Conservation (phyloP, 2,888 invertebrate species). For the Masnerella sp. region DNA sequence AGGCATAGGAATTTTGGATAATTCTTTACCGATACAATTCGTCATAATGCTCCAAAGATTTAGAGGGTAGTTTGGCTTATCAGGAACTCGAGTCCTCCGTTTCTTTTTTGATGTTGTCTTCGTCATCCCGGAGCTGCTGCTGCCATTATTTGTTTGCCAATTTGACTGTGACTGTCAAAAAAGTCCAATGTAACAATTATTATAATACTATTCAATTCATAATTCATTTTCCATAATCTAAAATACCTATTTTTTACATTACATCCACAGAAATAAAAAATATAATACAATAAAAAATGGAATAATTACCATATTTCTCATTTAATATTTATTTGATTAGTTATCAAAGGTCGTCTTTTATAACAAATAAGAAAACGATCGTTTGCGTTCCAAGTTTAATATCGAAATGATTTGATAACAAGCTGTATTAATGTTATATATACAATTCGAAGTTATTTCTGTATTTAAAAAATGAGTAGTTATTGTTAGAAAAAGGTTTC, state of each 20-base stretch:
- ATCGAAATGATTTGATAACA: slow-evolving; percentile 20
- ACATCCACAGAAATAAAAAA: too few species aligned
- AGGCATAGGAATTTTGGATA: slow-evolving; percentile 99
- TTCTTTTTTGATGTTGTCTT: slow-evolving; percentile 76
- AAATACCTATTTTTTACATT: neutral
- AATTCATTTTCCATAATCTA: neutral
- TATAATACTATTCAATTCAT: neutral
- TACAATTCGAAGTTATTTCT: slow-evolving; percentile 1
- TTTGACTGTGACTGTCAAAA: slow-evolving; percentile 64
- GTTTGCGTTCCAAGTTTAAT: neutral
- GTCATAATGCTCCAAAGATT: slow-evolving; percentile 99
- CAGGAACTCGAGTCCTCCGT: slow-evolving; percentile 81
- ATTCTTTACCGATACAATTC: slow-evolving; percentile 99
- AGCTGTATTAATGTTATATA: slow-evolving; percentile 10
- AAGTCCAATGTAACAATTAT: neutral
- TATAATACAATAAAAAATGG: neutral
- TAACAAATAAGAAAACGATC: slow-evolving; percentile 7
- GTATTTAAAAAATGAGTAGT: neutral
- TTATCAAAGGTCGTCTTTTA: neutral
- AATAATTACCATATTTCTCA: slow-evolving; percentile 9
- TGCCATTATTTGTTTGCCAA: slow-evolving; percentile 75
- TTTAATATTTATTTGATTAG: neutral
- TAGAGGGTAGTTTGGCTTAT: slow-evolving; percentile 95
- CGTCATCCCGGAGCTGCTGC: slow-evolving; percentile 74
- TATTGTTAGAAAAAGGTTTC: neutral